Evolutionary conservation across 2,797 vertebrate genomes (phyloP).

Genomic region (Gobionotothen gibberifrons): DNA sequence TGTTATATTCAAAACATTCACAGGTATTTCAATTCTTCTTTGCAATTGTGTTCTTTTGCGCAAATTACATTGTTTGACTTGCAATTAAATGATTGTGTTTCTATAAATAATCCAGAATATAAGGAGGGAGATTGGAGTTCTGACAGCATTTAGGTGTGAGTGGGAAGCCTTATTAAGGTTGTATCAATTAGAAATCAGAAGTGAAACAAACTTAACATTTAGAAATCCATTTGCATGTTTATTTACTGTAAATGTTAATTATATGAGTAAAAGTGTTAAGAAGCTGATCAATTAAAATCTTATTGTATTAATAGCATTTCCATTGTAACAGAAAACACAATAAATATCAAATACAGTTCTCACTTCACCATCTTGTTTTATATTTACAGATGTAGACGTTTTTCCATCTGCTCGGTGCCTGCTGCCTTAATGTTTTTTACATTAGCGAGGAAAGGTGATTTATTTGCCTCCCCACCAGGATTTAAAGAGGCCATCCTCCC

Average conservation of each 20-base stretch:
- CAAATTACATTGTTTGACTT: neutral
- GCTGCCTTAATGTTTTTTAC: slow-evolving; percentile 13
- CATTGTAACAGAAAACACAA: neutral
- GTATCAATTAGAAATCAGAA: neutral
- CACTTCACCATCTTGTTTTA: neutral
- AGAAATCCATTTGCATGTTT: neutral
- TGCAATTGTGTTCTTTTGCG: neutral
- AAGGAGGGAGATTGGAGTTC: slow-evolving; percentile 8
- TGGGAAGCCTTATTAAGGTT: slow-evolving; percentile 8
- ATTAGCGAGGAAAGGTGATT: slow-evolving; percentile 31
- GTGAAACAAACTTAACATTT: slow-evolving; percentile 9
- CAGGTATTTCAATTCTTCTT: neutral
- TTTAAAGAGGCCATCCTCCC: slow-evolving; percentile 44
- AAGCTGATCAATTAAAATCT: neutral
- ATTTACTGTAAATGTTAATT: neutral
- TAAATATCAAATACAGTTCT: slow-evolving; percentile 9
- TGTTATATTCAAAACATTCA: neutral
- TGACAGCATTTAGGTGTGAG: slow-evolving; percentile 17
- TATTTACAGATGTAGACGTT: neutral
- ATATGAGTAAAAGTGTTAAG: neutral
- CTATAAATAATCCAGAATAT: slow-evolving; percentile 11
- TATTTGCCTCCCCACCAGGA: slow-evolving; percentile 23
- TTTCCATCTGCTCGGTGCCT: neutral
- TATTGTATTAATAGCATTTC: neutral
- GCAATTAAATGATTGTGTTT: slow-evolving; percentile 6